A percentile compares a stretch with the other conserved stretches of the same genome.
Conservation (phyloP, 2,797 vertebrate species). For the Scolopax bukidnonensis region DNA sequence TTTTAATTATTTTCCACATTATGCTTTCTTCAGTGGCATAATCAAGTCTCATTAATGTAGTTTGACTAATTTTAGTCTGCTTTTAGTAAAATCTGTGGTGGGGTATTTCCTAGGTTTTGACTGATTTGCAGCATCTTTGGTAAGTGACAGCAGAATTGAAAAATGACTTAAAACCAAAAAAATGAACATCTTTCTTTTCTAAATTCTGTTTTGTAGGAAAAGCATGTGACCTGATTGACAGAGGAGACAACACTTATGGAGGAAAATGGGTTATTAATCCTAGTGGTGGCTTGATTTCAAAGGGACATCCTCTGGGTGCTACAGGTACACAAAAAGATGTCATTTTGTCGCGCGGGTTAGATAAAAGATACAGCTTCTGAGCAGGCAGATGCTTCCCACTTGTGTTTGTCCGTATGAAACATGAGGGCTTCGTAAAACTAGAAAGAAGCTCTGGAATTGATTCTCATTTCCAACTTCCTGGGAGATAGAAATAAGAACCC, state of each 20-base stretch:
- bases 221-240: constrained; percentile 91
- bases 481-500: no score
- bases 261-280: constrained; percentile 97
- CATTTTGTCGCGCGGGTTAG: background rate
- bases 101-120: background rate
- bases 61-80: background rate
- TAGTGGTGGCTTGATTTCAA: constrained; percentile 96
- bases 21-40: background rate
- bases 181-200: background rate
- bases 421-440: background rate
- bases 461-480: background rate
- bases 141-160: background rate
- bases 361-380: background rate
- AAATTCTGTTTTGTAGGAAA: constrained; percentile 78
- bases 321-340: constrained; percentile 84
- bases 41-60: background rate
- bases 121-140: background rate
- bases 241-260: constrained; percentile 95
- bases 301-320: constrained; percentile 95
- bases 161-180: background rate
- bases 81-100: background rate
- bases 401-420: background rate
- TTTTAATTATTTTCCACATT: background rate
- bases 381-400: background rate
- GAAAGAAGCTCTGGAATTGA: background rate